Conservation (phyloP, 1,140 invertebrate genomes). For the Meloidogyne chitwoodi region DNA sequence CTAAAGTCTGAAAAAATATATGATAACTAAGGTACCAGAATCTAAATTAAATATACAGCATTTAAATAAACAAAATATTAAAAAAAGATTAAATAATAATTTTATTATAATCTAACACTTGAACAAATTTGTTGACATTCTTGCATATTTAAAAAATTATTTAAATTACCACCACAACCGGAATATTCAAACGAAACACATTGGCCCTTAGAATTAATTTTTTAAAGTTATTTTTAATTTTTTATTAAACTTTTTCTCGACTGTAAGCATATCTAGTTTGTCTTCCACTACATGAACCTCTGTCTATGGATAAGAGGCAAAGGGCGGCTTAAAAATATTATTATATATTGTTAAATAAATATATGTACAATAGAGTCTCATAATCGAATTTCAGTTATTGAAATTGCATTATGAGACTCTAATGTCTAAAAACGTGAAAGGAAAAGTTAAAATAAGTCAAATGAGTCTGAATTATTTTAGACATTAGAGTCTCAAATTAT, state of each 20-base stretch:
- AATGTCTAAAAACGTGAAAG: too few relatives aligned
- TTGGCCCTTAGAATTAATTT: conserved; percentile 39
- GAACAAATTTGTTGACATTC: conserved; percentile 20
- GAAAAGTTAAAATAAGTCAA: too few relatives aligned
- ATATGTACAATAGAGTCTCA: too few relatives aligned
- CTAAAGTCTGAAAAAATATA: too few relatives aligned
- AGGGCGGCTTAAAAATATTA: conserved; percentile 48
- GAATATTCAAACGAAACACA: conserved; percentile 58
- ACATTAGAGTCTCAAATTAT: too few relatives aligned
- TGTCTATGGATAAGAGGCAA: conserved; percentile 55
- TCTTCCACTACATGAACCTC: conserved; percentile 53
- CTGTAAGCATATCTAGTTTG: conserved; percentile 57
- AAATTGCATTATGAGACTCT: too few relatives aligned
- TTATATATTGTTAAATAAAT: too few relatives aligned
- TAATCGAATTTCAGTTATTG: too few relatives aligned
- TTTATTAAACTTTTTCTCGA: conserved; percentile 45
- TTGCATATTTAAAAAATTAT: conserved; percentile 44
- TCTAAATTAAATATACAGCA: too few relatives aligned
- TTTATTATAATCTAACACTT: not conserved
- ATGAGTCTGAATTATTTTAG: too few relatives aligned
- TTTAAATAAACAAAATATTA: too few relatives aligned
- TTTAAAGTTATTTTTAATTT: not conserved
- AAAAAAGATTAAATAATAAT: not conserved
- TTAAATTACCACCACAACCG: conserved; percentile 57
- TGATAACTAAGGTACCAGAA: too few relatives aligned